Evolutionary conservation across 2,888 invertebrate species (phyloP).

Genomic region (Drosophila prostipennis): DNA sequence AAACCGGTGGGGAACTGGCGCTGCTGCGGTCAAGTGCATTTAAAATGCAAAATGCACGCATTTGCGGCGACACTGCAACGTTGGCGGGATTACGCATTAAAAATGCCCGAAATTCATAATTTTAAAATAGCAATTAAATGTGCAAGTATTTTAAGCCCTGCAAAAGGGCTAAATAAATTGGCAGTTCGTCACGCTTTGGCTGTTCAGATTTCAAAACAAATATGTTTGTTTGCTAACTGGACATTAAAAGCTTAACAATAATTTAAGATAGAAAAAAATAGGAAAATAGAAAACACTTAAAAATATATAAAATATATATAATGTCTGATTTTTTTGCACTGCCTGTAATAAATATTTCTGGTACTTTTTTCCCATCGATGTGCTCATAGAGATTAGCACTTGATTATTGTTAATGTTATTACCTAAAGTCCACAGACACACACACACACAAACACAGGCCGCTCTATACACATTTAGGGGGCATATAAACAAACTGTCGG

Average conservation of each 20-base stretch:
- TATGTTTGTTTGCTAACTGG: not conserved
- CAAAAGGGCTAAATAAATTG: not conserved
- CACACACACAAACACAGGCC: not conserved
- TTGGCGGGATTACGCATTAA: slow-evolving; percentile 28
- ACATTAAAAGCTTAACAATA: not conserved
- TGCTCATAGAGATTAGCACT: slow-evolving; percentile 1
- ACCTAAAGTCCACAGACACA: slow-evolving; percentile 5
- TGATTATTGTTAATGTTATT: slow-evolving; percentile 5
- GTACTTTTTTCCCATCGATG: not conserved
- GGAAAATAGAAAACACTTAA: no score
- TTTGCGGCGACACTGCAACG: slow-evolving; percentile 27
- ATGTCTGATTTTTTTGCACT: no score
- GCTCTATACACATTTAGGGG: slow-evolving; percentile 23
- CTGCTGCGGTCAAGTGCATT: slow-evolving; percentile 59
- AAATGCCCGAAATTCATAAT: slow-evolving; percentile 33
- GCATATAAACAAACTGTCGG: slow-evolving; percentile 7
- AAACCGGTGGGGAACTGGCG: slow-evolving; percentile 27
- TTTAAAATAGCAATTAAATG: slow-evolving; percentile 30
- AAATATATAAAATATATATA: no score
- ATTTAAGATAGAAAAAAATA: not conserved
- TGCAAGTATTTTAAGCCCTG: not conserved
- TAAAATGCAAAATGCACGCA: slow-evolving; percentile 55
- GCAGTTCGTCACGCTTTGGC: not conserved
- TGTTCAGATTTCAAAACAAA: not conserved
- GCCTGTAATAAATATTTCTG: not conserved